These are phyloP conservation scores for Drosophila dives DNA, from an alignment of 2,888 invertebrate genomes.

Conservation along the genomic window DNA sequence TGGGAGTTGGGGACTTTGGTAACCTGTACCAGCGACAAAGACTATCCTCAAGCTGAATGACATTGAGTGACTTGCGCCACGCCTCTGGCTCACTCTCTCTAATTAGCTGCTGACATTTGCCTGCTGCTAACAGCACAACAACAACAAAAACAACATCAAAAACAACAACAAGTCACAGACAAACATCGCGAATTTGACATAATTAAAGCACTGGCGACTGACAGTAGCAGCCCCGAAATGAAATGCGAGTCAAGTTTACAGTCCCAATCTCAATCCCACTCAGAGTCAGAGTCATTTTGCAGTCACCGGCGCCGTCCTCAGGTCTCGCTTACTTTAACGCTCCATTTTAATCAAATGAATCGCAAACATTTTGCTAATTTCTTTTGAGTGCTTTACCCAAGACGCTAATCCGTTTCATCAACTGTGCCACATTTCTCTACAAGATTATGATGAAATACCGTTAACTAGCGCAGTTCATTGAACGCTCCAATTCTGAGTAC, in stretches of 20 bases:
- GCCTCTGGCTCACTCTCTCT: constrained; percentile 67
- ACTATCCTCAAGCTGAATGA: constrained; percentile 58
- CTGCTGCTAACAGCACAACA: constrained; percentile 51
- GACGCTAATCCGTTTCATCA: constrained; percentile 63
- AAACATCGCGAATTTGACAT: constrained; percentile 72
- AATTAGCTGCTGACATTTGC: constrained; percentile 82
- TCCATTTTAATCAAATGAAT: constrained; percentile 28
- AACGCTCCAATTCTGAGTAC: constrained; percentile 21
- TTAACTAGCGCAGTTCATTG: constrained; percentile 65
- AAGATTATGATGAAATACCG: constrained; percentile 44
- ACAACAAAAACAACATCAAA: constrained; percentile 33
- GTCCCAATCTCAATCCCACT: constrained; percentile 10
- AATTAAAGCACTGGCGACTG: constrained; percentile 69
- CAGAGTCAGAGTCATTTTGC: neutral
- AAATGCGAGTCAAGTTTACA: constrained; percentile 51
- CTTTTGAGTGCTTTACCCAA: constrained; percentile 51
- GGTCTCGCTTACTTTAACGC: constrained; percentile 9
- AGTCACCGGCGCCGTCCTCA: neutral
- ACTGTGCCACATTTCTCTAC: constrained; percentile 55
- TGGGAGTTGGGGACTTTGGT: constrained; percentile 71
- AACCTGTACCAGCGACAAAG: constrained; percentile 54
- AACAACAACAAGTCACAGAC: constrained; percentile 17
- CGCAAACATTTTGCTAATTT: constrained; percentile 66
- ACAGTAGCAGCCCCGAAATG: constrained; percentile 41
- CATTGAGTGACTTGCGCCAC: constrained; percentile 71